Percentiles rank a stretch among this genome's conserved stretches.
These are phyloP conservation scores for Phalangium opilio DNA, from an alignment of 2,888 invertebrate genomes.

Conservation along the genomic window DNA sequence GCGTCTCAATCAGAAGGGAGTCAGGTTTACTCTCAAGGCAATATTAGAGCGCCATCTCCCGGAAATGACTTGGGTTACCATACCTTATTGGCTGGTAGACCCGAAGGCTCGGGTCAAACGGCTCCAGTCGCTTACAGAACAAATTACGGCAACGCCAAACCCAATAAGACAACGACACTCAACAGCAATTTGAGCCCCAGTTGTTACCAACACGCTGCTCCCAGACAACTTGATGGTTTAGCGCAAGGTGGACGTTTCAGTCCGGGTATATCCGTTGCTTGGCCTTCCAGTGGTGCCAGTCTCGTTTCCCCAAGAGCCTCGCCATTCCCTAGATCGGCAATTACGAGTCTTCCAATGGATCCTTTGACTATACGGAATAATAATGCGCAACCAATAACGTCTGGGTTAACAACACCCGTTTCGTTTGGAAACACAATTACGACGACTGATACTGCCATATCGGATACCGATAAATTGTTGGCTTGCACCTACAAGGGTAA, in stretches of 20 bases:
- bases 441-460: background rate
- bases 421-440: too few relatives aligned
- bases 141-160: background rate
- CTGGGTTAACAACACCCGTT: too few relatives aligned
- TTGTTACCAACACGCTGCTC: background rate
- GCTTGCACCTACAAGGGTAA: background rate
- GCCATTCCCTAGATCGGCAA: background rate
- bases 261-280: too few relatives aligned
- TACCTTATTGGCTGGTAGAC: slow-evolving; percentile 9
- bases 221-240: too few relatives aligned
- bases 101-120: too few relatives aligned
- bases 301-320: background rate
- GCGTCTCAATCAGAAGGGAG: too few relatives aligned
- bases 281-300: too few relatives aligned
- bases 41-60: slow-evolving; percentile 9
- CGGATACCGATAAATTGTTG: background rate
- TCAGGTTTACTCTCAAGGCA: too few relatives aligned
- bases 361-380: background rate
- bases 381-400: too few relatives aligned
- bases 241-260: too few relatives aligned
- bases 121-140: too few relatives aligned
- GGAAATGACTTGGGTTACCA: slow-evolving; percentile 15
- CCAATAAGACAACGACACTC: background rate
- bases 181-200: background rate
- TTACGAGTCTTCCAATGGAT: background rate